Evolutionary conservation across 2,888 invertebrate species (phyloP).

Genomic region (Chydorus sphaericus): DNA sequence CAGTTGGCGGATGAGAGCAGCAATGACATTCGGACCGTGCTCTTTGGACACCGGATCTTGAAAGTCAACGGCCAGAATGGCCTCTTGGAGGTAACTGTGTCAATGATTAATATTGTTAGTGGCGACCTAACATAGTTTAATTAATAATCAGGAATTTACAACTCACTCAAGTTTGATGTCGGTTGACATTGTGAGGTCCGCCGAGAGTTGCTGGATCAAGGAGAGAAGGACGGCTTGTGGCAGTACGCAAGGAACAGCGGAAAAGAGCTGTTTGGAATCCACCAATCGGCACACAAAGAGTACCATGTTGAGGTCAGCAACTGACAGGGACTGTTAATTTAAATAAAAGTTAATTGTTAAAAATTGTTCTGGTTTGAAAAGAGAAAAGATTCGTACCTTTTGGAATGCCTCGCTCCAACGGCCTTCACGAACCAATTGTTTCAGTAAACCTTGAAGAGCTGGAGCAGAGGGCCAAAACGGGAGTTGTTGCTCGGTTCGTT

Average conservation of each 20-base stretch:
- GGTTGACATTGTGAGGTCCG: constrained; percentile 70
- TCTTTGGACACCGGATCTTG: constrained; percentile 62
- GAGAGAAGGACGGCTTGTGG: constrained; percentile 81
- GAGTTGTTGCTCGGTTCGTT: constrained; percentile 59
- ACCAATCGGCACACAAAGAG: constrained; percentile 74
- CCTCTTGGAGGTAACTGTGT: constrained; percentile 69
- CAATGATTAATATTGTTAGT: background rate
- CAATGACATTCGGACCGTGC: constrained; percentile 63
- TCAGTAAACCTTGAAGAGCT: constrained; percentile 50
- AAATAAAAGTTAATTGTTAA: constrained; percentile 7
- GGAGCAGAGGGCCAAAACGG: constrained; percentile 38
- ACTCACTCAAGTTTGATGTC: constrained; percentile 62
- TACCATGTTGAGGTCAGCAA: constrained; percentile 73
- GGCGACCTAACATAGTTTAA: background rate
- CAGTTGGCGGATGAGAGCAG: constrained; percentile 59
- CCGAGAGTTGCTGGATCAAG: constrained; percentile 83
- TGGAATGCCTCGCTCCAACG: constrained; percentile 80
- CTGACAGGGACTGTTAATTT: constrained; percentile 54
- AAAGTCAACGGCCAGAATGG: constrained; percentile 64
- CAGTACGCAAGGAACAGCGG: constrained; percentile 47
- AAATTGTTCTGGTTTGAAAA: too few relatives aligned
- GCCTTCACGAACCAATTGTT: constrained; percentile 48
- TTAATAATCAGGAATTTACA: background rate
- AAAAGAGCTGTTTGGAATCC: constrained; percentile 61
- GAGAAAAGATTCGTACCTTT: constrained; percentile 27